A percentile compares a stretch with the other conserved stretches of the same genome.
These are phyloP conservation scores for Salvelinus namaycush DNA, from an alignment of 2,113 vertebrate species.

Conservation along the genomic window DNA sequence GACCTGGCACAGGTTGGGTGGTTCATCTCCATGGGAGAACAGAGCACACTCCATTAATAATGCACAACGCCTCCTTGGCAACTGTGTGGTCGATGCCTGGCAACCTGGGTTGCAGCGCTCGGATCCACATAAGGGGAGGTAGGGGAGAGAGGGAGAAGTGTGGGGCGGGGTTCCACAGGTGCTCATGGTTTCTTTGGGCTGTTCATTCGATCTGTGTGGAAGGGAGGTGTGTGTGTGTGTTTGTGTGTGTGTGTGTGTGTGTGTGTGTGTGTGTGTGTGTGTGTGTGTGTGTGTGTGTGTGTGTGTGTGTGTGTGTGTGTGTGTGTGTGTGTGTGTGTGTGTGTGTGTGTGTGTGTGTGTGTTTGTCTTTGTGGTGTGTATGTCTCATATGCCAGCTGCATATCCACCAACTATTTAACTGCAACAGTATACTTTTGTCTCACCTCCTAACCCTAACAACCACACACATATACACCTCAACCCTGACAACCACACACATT, in stretches of 20 bases:
- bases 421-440: too few species aligned
- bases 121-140: conserved; percentile 23
- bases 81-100: conserved; percentile 61
- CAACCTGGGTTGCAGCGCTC: conserved; percentile 57
- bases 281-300: conserved; percentile 1
- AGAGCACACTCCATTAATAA: conserved; percentile 72
- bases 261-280: background rate
- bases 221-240: conserved; percentile 16
- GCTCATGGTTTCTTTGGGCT: conserved; percentile 28
- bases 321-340: background rate
- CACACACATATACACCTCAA: too few species aligned
- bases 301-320: background rate
- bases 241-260: background rate
- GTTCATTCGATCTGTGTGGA: conserved; percentile 30
- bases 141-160: conserved; percentile 26
- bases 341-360: background rate
- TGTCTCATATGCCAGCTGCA: background rate
- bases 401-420: background rate
- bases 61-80: conserved; percentile 72
- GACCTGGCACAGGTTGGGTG: background rate
- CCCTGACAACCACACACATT: too few species aligned
- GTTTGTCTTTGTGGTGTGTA: background rate
- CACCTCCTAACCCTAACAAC: too few species aligned
- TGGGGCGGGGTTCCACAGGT: conserved; percentile 45
- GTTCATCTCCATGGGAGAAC: conserved; percentile 42